phyloP scores from a whole-genome alignment of 2,888 invertebrate genomes.

The Drosophila pegasa region DNA sequence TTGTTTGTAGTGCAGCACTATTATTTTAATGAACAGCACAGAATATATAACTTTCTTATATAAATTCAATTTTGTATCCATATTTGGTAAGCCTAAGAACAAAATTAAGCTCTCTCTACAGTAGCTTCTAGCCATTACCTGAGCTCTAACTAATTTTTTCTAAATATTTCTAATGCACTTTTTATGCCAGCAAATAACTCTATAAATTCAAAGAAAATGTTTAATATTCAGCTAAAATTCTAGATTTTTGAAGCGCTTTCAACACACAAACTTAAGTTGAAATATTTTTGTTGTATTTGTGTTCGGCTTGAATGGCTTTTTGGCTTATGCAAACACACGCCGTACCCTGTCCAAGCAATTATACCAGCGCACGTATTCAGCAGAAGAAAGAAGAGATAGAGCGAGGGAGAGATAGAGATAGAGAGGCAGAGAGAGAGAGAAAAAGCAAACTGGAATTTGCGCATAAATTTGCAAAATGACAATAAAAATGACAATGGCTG shows the following conservation, averaged over 20 bases:
- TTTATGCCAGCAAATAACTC: neutral
- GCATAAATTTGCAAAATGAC: constrained; percentile 68
- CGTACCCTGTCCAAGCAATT: constrained; percentile 29
- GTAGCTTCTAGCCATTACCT: neutral
- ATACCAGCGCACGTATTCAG: constrained; percentile 50
- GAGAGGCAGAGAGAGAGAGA: neutral
- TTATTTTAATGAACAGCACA: too few species aligned
- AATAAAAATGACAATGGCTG: constrained; percentile 62
- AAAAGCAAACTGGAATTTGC: constrained; percentile 41
- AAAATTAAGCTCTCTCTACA: too few species aligned
- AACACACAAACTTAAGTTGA: neutral
- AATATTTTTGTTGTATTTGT: constrained; percentile 1
- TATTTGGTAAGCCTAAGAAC: neutral
- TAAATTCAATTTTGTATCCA: neutral
- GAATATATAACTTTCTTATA: too few species aligned
- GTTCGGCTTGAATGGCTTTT: constrained; percentile 9
- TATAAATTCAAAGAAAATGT: too few species aligned
- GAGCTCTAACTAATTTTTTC: neutral
- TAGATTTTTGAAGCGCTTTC: neutral
- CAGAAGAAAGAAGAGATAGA: constrained; percentile 12
- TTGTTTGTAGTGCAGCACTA: too few species aligned
- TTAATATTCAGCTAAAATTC: neutral
- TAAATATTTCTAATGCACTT: neutral
- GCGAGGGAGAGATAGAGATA: neutral
- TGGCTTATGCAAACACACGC: constrained; percentile 28